Base-by-base conservation (phyloP, 2,113 vertebrate species). In the Amblyopsis rosae region DNA sequence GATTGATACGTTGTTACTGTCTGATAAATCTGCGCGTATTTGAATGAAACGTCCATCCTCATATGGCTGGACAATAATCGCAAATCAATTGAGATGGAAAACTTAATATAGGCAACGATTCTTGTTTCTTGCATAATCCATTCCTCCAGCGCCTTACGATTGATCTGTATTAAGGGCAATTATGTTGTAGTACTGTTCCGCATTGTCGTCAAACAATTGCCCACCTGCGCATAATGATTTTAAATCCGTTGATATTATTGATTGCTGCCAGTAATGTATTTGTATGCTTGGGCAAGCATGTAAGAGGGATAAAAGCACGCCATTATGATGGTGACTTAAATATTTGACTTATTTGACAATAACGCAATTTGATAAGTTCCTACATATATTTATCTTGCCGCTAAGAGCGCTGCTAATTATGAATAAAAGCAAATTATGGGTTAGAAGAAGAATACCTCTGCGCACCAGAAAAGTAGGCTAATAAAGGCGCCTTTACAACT, bases 371-470 rank as follows among this genome's bases (percentile, higher is more conserved):
- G 16, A 9, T 55, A 6, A 15, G 13, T 51, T 51, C 49, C 13
- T 51, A 51, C 49, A 15, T 51, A 11, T 51, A 4, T 15, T 15
- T 12, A 0, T 51, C 49, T 3, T 53, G 51, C 12, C n/a, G 51
- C 51, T 53, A 53, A 53, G 49, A 10, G 49, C 10, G 49, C 11
- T 4, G 49, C 3, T 26, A 15, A 51, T 11, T 4, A 11, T 1
- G 6, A 51, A 65, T 53, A 26, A 7, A 12, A 35, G 35, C 50
- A 56, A 80, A 65, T n/a, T 58, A 50, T 47, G 48, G 65, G 35
- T 35, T 41, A 54, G 53, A 16, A n/a, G 49, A 64, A 54, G n/a
- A 16, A n/a, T 56, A 64, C 80, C 76, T 82, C 73, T 80, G 78
- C 62, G 32, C 58, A 60, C 58, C 35, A 13, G 11, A 26, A 26